Conservation (phyloP, 2,113 vertebrate species). For the Numenius arquata region DNA sequence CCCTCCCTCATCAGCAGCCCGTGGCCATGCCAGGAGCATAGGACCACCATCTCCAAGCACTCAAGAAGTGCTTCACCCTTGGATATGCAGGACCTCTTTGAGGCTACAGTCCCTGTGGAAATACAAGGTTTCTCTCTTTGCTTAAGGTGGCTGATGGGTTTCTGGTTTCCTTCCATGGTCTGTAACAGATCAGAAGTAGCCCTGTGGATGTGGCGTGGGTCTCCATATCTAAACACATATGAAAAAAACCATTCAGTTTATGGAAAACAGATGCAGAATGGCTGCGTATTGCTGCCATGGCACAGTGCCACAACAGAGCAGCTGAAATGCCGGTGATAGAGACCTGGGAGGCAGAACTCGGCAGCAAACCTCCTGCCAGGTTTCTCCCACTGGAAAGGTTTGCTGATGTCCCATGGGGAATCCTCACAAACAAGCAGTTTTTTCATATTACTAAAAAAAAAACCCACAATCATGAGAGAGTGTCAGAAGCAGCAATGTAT, state of each 20-base stretch:
- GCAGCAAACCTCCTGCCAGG: background rate
- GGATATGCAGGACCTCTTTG: background rate
- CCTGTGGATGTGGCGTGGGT: background rate
- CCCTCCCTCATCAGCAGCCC: background rate
- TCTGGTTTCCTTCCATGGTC: background rate
- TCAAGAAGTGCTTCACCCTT: background rate
- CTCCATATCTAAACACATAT: background rate
- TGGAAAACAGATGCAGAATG: background rate
- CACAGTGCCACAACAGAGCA: background rate
- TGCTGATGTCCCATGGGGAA: background rate
- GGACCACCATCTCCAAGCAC: background rate
- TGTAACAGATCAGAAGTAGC: background rate
- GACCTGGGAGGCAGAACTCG: background rate
- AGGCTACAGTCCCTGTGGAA: background rate
- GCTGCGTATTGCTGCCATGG: accelerated
- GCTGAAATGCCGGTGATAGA: background rate
- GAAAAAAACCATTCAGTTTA: background rate
- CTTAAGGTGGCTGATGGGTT: background rate
- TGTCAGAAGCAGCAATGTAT: background rate
- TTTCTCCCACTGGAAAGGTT: background rate
- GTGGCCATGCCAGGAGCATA: no score
- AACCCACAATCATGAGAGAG: background rate
- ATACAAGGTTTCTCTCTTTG: background rate
- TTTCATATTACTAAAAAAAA: background rate
- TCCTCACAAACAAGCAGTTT: background rate